phyloP scores from a whole-genome alignment of 2,797 vertebrate species.

The Neoniphon sammara region DNA sequence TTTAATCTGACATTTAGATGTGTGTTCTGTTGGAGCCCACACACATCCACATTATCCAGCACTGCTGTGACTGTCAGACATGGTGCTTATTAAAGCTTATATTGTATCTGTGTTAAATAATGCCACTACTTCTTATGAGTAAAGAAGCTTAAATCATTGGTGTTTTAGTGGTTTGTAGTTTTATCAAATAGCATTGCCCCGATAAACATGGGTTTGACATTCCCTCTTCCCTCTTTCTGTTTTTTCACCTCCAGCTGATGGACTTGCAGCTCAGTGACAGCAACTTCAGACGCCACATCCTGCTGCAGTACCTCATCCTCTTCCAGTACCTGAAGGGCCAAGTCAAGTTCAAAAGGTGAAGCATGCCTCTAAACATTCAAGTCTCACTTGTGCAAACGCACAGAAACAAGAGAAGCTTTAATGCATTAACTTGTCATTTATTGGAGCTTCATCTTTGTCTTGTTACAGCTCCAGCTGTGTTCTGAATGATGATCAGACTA shows the following conservation, averaged over 20 bases:
- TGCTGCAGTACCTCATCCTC: constrained; percentile 97
- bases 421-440: not conserved
- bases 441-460: constrained; percentile 5
- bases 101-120: too few species aligned
- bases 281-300: constrained; percentile 96
- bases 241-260: constrained; percentile 87
- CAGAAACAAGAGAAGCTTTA: not conserved
- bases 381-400: not conserved
- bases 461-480: constrained; percentile 89
- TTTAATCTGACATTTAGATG: too few species aligned
- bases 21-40: too few species aligned
- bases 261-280: constrained; percentile 98
- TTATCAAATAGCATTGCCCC: not conserved
- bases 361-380: not conserved
- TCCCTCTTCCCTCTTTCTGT: not conserved
- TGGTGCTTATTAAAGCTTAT: too few species aligned
- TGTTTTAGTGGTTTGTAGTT: too few species aligned
- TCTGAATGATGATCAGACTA: constrained; percentile 93
- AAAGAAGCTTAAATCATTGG: too few species aligned
- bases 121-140: too few species aligned
- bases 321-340: constrained; percentile 98
- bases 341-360: constrained; percentile 99
- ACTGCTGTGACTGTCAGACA: too few species aligned
- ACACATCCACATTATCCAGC: too few species aligned
- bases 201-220: not conserved